These are phyloP conservation scores for Sicus ferrugineus DNA, from an alignment of 2,888 invertebrate genomes.

Conservation along the genomic window DNA sequence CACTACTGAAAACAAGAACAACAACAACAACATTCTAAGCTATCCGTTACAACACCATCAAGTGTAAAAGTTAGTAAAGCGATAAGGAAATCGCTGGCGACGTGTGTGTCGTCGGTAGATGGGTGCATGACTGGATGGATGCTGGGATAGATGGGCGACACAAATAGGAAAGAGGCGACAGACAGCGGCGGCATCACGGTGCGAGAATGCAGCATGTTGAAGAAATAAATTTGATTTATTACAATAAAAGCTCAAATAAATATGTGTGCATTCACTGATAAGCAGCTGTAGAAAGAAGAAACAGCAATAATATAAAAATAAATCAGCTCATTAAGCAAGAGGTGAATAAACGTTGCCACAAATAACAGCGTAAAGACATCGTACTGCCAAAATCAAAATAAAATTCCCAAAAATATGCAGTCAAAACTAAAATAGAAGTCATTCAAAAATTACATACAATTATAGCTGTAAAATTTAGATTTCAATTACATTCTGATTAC, in stretches of 20 bases:
- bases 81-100: background rate
- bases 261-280: background rate
- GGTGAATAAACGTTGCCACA: conserved; percentile 30
- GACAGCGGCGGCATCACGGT: too few relatives aligned
- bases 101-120: too few relatives aligned
- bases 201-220: too few relatives aligned
- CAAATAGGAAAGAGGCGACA: too few relatives aligned
- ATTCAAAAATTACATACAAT: too few relatives aligned
- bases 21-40: background rate
- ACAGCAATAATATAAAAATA: background rate
- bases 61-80: background rate
- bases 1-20: background rate
- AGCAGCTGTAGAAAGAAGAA: background rate
- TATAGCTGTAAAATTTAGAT: too few relatives aligned
- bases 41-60: background rate
- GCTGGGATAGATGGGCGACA: too few relatives aligned
- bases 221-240: conserved; percentile 10
- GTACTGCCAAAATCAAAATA: too few relatives aligned
- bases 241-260: conserved; percentile 1
- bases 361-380: conserved; percentile 5
- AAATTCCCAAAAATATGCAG: too few relatives aligned
- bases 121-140: background rate
- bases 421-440: too few relatives aligned
- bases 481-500: too few relatives aligned
- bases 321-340: conserved; percentile 23